These are phyloP conservation scores for Sinodicranocentrus sp. DNA, from an alignment of 2,888 invertebrate genomes.

Conservation along the genomic window DNA sequence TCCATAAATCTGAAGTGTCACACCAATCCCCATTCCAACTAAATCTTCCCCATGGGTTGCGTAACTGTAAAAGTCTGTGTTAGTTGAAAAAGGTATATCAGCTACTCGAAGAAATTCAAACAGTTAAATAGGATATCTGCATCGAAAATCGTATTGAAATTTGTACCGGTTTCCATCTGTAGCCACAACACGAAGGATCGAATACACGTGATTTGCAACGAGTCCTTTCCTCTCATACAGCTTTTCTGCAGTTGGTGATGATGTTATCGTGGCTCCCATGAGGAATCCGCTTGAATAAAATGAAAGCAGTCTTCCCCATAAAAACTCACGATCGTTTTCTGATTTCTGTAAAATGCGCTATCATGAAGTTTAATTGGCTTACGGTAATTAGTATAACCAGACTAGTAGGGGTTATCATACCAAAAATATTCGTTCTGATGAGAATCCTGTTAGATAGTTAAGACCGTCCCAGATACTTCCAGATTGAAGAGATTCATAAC, in stretches of 20 bases:
- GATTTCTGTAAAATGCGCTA: slow-evolving; percentile 32
- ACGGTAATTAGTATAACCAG: too few species aligned
- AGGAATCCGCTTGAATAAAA: slow-evolving; percentile 95
- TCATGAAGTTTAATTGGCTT: too few species aligned
- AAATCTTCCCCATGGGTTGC: slow-evolving; percentile 99
- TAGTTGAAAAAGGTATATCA: too few species aligned
- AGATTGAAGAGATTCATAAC: slow-evolving; percentile 96
- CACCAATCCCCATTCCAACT: slow-evolving; percentile 98
- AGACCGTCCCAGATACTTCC: slow-evolving; percentile 93
- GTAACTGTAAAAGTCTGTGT: too few species aligned
- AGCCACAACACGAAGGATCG: slow-evolving; percentile 94
- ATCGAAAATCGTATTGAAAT: slow-evolving; percentile 77
- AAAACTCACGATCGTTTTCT: slow-evolving; percentile 92
- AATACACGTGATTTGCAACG: slow-evolving; percentile 90
- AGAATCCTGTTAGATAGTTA: slow-evolving; percentile 83
- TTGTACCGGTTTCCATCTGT: slow-evolving; percentile 78
- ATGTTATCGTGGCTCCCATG: slow-evolving; percentile 88
- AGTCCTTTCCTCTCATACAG: slow-evolving; percentile 94
- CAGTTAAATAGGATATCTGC: background rate
- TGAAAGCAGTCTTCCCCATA: slow-evolving; percentile 94
- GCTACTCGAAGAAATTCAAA: background rate
- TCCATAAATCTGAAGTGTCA: slow-evolving; percentile 87
- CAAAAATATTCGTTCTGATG: slow-evolving; percentile 88
- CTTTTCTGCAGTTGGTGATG: slow-evolving; percentile 88
- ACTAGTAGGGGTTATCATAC: background rate